Conservation (phyloP, 2,797 vertebrate genomes). For the Anas acuta region DNA sequence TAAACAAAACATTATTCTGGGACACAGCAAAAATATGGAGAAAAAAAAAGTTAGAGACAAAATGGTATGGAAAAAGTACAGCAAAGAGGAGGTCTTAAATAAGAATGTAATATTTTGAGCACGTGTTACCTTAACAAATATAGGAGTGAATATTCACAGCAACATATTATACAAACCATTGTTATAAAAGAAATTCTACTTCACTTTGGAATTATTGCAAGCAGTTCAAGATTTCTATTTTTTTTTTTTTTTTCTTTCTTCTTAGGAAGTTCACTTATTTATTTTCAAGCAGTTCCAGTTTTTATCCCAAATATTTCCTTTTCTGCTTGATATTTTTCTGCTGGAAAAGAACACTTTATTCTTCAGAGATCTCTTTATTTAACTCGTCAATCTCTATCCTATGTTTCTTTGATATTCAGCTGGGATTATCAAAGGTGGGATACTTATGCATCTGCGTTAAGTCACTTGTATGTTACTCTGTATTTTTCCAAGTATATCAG, state of each 20-base stretch:
- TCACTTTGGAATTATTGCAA: neutral
- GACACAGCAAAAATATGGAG: accelerated
- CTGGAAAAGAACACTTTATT: neutral
- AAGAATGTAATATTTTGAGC: neutral
- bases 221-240: neutral
- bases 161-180: accelerated
- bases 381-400: neutral
- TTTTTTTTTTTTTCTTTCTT: too few species aligned
- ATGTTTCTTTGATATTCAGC: neutral
- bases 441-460: neutral
- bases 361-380: neutral
- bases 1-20: neutral
- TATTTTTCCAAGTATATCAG: neutral
- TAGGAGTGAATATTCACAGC: neutral
- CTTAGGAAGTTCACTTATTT: neutral
- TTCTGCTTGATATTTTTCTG: neutral
- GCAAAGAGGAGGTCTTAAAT: neutral
- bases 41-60: neutral
- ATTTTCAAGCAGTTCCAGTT: accelerated
- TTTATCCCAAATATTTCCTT: neutral
- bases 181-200: neutral
- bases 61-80: neutral
- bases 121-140: neutral
- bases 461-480: neutral
- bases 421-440: neutral